Evolutionary conservation across 1,140 invertebrate species (phyloP).

Genomic region (Formica exsecta): DNA sequence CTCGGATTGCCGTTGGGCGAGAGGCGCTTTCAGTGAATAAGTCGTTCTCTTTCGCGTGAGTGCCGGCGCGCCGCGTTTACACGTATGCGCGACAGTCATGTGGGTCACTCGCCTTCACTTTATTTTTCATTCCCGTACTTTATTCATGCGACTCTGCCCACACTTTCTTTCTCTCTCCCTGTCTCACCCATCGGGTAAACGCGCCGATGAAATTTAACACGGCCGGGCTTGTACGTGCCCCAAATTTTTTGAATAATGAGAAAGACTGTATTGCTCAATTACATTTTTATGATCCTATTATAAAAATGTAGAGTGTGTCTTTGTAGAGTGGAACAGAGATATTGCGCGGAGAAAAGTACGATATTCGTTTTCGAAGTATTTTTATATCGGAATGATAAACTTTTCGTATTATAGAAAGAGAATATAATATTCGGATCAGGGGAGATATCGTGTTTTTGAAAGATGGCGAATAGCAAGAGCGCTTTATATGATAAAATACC

Average conservation of each 20-base stretch:
- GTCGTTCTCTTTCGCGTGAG: conserved; percentile 57
- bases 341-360: background rate
- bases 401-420: background rate
- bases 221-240: background rate
- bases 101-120: conserved; percentile 70
- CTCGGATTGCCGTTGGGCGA: conserved; percentile 36
- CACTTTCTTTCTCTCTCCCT: background rate
- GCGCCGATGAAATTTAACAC: conserved; percentile 43
- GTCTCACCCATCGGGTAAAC: background rate
- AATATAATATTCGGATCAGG: background rate
- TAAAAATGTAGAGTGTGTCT: background rate
- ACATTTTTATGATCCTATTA: conserved; percentile 21
- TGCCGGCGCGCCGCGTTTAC: conserved; percentile 62
- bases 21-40: conserved; percentile 62
- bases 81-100: conserved; percentile 61
- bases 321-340: background rate
- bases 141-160: conserved; percentile 37
- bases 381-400: background rate
- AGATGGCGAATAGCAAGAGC: background rate
- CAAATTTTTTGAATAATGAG: conserved; percentile 51
- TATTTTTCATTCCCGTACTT: conserved; percentile 60
- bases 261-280: background rate
- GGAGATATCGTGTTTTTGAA: background rate
- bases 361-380: background rate
- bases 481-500: background rate